phyloP scores from a whole-genome alignment of 2,888 invertebrate species.

The Conus canariensis region DNA sequence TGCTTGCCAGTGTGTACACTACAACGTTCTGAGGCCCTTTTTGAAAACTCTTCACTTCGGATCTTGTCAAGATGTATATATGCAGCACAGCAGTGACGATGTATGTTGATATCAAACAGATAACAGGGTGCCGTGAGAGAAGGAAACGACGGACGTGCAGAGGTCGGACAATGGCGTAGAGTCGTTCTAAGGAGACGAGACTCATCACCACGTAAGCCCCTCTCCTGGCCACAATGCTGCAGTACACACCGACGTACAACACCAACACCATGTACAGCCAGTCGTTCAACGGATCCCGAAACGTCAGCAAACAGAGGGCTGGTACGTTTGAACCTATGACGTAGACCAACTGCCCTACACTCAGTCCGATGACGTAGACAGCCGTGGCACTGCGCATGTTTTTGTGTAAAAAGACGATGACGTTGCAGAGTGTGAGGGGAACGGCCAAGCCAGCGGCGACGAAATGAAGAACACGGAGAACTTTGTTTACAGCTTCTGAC shows the following conservation, averaged over 20 bases:
- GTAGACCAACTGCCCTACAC: background rate
- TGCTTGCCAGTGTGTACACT: background rate
- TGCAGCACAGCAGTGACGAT: background rate
- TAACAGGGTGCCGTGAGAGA: background rate
- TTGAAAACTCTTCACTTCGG: background rate
- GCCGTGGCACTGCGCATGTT: conserved; percentile 32
- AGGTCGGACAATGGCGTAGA: conserved; percentile 30
- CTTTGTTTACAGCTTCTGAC: background rate
- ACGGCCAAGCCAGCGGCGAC: background rate
- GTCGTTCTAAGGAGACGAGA: conserved; percentile 19
- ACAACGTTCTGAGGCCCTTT: too few species aligned
- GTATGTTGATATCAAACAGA: background rate
- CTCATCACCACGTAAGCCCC: conserved; percentile 10
- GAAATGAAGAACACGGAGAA: background rate
- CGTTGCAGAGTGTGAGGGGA: conserved; percentile 23
- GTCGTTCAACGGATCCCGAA: background rate
- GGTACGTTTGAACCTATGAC: background rate
- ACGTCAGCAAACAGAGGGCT: background rate
- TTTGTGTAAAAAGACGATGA: conserved; percentile 24
- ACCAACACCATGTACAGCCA: background rate
- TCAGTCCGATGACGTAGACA: conserved; percentile 31
- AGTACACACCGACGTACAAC: background rate
- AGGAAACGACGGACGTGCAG: conserved; percentile 2
- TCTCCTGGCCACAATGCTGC: background rate
- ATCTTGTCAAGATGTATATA: background rate